Evolutionary conservation across 1,140 invertebrate species (phyloP), one percentile per base, ranked within the genome.

Genomic region (Arctopsyche grandis): DNA sequence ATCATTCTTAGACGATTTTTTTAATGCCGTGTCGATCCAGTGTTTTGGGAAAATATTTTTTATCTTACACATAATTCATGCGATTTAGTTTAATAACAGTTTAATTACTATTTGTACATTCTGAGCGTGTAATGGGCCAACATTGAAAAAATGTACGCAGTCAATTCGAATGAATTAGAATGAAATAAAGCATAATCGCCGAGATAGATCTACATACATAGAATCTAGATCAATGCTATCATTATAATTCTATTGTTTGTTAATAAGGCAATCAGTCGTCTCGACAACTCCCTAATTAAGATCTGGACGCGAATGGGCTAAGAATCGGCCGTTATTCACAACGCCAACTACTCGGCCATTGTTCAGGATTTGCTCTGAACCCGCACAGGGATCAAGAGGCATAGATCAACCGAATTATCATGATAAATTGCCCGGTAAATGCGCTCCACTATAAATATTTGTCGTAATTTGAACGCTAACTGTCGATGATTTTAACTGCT

Each of bases 191-290:
- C 24, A 69, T 69, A 24, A 69, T 69, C 66, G 14, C 29, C 29
- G 29, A 38, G 66, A 10, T 29, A 14, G 60, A 9, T 48, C 9
- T 48, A 9, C 9, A 9, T 48, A 9, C 46, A 9, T n/a, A 4
- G 14, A 56, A 56, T 56, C 52, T 38, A 38, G 29, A 38, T 38
- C 29, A 38, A 38, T 38, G 29, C 29, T 38, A 38, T 38, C 29
- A 56, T 38, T 56, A 16, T 56, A n/a, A 56, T 56, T 16, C 66
- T 26, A 69, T 69, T 69, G 66, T 69, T 69, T 69, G 66, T 14
- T 69, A 24, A 69, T 69, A n/a, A 69, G 66, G 66, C 66, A 69
- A 69, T 69, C 16, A 43, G 29, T 21, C 14, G 48, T 16, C 7
- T 38, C 7, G 29, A 38, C 29, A 7, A 52, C 48, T 10, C 12